These are phyloP conservation scores for Crepidodera aurea DNA, from an alignment of 2,888 invertebrate species.

Conservation along the genomic window DNA sequence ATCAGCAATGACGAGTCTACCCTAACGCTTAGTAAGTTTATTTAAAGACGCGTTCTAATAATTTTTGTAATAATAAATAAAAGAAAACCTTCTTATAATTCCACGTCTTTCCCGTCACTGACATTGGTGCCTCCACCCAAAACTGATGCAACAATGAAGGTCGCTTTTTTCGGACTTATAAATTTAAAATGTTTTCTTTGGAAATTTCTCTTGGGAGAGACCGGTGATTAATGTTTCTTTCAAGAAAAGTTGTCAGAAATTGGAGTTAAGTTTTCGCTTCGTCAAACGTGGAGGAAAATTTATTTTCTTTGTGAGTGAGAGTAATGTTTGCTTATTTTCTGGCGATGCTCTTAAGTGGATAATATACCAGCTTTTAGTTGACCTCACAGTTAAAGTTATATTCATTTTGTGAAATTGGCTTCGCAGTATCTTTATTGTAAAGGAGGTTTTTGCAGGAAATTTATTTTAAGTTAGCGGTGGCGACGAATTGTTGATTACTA, in stretches of 20 bases:
- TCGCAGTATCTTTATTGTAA: too few relatives aligned
- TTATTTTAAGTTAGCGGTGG: too few relatives aligned
- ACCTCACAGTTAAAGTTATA: background rate
- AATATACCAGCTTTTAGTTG: constrained; percentile 2
- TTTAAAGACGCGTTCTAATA: too few relatives aligned
- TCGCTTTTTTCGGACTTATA: constrained; percentile 21
- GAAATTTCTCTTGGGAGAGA: constrained; percentile 19
- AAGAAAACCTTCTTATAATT: too few relatives aligned
- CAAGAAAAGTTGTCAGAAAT: constrained; percentile 28
- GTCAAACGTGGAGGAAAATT: constrained; percentile 25
- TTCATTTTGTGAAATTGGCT: too few relatives aligned
- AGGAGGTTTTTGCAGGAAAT: too few relatives aligned
- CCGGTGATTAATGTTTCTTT: constrained; percentile 27
- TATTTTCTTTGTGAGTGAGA: constrained; percentile 26
- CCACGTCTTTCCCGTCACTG: too few relatives aligned
- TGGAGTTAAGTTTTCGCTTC: constrained; percentile 30
- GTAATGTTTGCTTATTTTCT: constrained; percentile 29
- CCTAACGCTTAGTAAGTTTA: too few relatives aligned
- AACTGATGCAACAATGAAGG: constrained; percentile 14
- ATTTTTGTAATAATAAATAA: too few relatives aligned
- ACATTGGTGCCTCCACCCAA: too few relatives aligned
- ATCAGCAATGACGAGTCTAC: too few relatives aligned
- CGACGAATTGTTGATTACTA: too few relatives aligned
- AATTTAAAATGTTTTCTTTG: constrained; percentile 24
- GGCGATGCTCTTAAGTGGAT: constrained; percentile 14